Evolutionary conservation across 2,888 invertebrate species (phyloP).

Genomic region (Choreutis nemorana): DNA sequence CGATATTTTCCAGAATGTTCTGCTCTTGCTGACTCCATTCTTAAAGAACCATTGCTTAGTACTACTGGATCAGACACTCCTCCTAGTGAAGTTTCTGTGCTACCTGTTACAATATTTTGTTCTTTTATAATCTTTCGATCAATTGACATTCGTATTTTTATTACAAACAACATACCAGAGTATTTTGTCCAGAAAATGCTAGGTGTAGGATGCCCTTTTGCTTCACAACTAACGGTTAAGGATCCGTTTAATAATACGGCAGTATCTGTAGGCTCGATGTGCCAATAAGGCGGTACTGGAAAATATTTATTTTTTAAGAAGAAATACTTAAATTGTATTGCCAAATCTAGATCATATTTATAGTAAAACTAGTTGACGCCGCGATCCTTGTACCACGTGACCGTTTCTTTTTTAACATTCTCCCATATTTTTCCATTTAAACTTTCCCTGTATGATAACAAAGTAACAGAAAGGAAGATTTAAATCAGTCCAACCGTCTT

Average conservation of each 20-base stretch:
- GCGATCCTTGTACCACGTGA: too few relatives aligned
- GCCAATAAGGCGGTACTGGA: constrained; percentile 81
- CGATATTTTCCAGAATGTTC: constrained; percentile 86
- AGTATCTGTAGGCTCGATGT: constrained; percentile 76
- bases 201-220: constrained; percentile 81
- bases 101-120: constrained; percentile 38
- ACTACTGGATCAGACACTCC: constrained; percentile 55
- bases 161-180: constrained; percentile 51
- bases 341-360: neutral
- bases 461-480: too few relatives aligned
- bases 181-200: constrained; percentile 78
- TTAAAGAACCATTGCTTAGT: constrained; percentile 74
- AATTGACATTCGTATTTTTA: neutral
- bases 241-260: constrained; percentile 77
- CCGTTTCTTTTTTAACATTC: too few relatives aligned
- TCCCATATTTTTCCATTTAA: too few relatives aligned
- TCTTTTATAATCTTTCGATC: neutral
- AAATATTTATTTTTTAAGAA: constrained; percentile 5
- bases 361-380: neutral
- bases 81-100: constrained; percentile 47
- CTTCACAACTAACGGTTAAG: constrained; percentile 78
- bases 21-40: constrained; percentile 75
- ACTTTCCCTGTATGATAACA: too few relatives aligned
- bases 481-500: too few relatives aligned
- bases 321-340: neutral